Evolutionary conservation across 2,113 vertebrate species (phyloP), one percentile per base, ranked within the genome.

Genomic region (Megalops atlanticus): DNA sequence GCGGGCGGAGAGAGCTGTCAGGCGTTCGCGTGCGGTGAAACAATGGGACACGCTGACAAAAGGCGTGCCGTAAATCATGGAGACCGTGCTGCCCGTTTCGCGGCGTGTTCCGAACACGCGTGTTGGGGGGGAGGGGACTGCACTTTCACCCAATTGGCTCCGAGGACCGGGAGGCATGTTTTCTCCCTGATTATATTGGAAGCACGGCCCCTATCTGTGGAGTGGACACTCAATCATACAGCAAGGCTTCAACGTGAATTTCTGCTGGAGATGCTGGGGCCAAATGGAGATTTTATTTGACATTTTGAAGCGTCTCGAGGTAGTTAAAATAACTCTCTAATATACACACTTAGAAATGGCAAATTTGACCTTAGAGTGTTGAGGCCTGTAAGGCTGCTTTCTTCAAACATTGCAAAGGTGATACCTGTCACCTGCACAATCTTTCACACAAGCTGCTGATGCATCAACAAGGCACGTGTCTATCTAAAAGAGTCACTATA

Each of bases 1-100:
- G 31, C 58, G n/a, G 58, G 58, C 58, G 24, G 35, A 36, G 35
- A 39, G 43, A 78, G 33, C 78, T 72, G 68, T 73, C 69, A 72
- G 45, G 27, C 69, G 24, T 31, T 40, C 3, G 41, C 39, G n/a
- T 41, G 54, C 58, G 31, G 35, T 21, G 24, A 76, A 43, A 52
- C 43, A 47, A 43, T 49, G 41, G 27, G 10, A 33, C 40, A 76
- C 43, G 31, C n/a, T 16, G 8, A 49, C 33, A 33, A 76, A 18
- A 31, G 18, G 74, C 45, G 14, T 45, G 64, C 58, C 2, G 39
- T 69, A 68, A 81, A 81, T 70, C 58, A 47, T 54, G 31, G 2
- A 14, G 69, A 45, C 41, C 5, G 16, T 12, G 14, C 43, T 24
- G 14, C 75, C 77, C 33, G 35, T 24, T 70, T 73, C 38, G 74